Evolutionary conservation across 2,888 invertebrate species (phyloP), one percentile per base, ranked within the genome.

Genomic region (Carcina quercana): DNA sequence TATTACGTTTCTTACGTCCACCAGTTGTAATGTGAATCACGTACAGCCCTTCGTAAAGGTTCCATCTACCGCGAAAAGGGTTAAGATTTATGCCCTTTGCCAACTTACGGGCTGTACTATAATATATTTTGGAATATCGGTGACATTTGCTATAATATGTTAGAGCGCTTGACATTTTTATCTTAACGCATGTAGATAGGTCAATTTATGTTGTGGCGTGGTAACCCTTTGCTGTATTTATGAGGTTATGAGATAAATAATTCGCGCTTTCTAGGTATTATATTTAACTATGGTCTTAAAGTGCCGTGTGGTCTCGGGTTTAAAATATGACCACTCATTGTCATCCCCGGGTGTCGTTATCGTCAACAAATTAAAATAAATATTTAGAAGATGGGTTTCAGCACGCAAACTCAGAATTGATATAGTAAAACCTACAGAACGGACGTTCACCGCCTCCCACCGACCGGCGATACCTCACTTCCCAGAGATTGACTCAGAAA

Each of bases 61-160:
- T 43, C 47, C 45, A 45, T 48, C 45, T 40, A 35, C 37, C 40
- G 45, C 46, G 46, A 51, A 47, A 51, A 51, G 47, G 51, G 51
- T 51, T 47, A 22, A 43, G 47, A 51, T 51, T 51, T 51, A 51
- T 45, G 42, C 42, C 47, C 45, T 39, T 43, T 38, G 32, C 45
- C 28, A 43, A 46, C 43, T 44, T 35, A 35, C 29, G 34, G 34
- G 34, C 38, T 38, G n/a, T n/a, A n/a, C n/a, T n/a, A n/a, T n/a
- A n/a, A 38, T 43, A 38, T 40, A 34, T 36, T 25, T 35, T 32
- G 19, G 40, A 42, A 36, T 37, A 36, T 37, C 36, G 36, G 32
- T 37, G 35, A 35, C 39, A 39, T 31, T 25, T 32, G 32, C 28
- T 28, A 32, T 32, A 28, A 35, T 32, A 32, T 17, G 28, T 34